These are phyloP conservation scores for Muschampia staudingeri DNA, from an alignment of 2,888 invertebrate species.

Conservation along the genomic window DNA sequence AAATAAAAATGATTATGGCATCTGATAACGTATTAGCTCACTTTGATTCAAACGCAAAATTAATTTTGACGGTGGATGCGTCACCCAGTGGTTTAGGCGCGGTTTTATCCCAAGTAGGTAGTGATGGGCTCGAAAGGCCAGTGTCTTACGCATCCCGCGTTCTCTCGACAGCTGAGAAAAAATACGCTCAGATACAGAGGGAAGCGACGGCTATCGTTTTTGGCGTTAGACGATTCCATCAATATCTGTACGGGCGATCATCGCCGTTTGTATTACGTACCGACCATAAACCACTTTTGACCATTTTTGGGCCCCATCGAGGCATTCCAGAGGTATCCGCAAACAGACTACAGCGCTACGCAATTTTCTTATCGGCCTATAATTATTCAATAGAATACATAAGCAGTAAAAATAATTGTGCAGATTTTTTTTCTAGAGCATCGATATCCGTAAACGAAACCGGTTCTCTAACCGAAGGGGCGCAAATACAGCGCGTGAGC, in stretches of 20 bases:
- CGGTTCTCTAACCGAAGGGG: neutral
- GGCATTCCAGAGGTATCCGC: neutral
- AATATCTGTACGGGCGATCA: neutral
- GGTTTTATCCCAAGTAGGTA: neutral
- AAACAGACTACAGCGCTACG: neutral
- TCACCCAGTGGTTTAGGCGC: neutral
- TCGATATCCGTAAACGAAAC: neutral
- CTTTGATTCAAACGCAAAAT: neutral
- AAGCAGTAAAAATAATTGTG: conserved; percentile 4
- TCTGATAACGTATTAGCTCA: neutral
- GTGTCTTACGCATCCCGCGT: neutral
- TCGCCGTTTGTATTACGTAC: neutral
- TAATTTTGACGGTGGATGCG: neutral
- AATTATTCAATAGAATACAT: neutral
- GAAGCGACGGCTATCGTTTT: neutral
- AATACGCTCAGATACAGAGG: conserved; percentile 1
- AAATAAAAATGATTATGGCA: neutral
- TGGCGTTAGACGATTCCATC: conserved; percentile 1
- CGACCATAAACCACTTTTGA: neutral
- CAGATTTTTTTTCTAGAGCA: neutral
- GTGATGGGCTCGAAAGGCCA: neutral
- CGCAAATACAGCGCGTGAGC: no score
- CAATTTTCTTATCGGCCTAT: neutral
- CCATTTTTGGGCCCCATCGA: conserved; percentile 1
- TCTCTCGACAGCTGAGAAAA: neutral